Base-by-base conservation (phyloP, 2,113 vertebrate species). In the Peromyscus californicus region DNA sequence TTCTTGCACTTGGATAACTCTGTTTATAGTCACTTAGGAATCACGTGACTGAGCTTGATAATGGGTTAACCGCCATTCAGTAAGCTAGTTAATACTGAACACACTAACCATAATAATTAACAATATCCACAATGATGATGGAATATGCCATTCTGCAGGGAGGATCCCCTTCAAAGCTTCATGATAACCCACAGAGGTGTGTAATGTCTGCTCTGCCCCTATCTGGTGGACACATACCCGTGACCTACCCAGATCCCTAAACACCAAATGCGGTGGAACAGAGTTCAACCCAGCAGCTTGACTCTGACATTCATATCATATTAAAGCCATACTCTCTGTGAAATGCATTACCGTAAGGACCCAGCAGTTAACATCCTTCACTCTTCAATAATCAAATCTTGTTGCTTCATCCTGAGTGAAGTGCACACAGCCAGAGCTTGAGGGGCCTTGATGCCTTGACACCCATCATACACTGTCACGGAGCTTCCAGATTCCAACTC, bases 401-500 rank as follows among this genome's bases (percentile, higher is more conserved):
- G 54, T 86, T n/a, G 79, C 63, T 95, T 61, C 61, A 92, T 67
- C 65, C 65, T 39, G 31, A 89, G 33, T 76, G 17, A 94, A 82
- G 29, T 4, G 17, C 42, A 57, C 39, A 89, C 65, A 83, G 45
- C 39, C 93, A 89, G 93, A 95, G 51, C 70, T 61, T 57, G 19
- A 57, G 88, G 45, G 19, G 74, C 59, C 59, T 85, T 82, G 33
- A 61, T 11, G 45, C 76, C 78, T 75, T 33, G 16, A 45, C 59
- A 42, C 72, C 70, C 15, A 0, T 93, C 84, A 69, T 39, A 72
- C 80, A 86, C 91, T 95, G 90, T 78, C 21, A 5, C 45, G 3
- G 72, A 94, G 91, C 80, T 74, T 83, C 65, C 22, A 2, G 1
- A 95, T 84, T 78, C 67, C 87, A 88, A 10, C 84, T 84, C 93